Percentiles rank a stretch among this genome's conserved stretches.
Conservation (phyloP, 2,113 vertebrate species). For the Paramormyrops kingsleyae region DNA sequence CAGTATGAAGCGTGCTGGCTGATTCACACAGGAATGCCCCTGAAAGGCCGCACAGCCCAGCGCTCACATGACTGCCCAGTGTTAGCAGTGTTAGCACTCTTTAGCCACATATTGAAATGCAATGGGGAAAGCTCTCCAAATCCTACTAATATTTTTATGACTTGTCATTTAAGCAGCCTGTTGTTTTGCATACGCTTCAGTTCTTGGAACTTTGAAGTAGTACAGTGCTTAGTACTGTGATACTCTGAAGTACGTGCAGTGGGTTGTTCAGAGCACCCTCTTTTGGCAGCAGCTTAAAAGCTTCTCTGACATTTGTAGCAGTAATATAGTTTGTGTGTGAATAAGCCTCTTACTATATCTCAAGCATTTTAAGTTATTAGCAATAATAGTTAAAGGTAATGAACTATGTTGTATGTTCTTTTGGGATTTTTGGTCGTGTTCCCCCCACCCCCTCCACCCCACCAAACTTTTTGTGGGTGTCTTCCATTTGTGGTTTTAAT, state of each 20-base stretch:
- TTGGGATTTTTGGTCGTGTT: not conserved
- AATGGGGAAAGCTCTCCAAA: not conserved
- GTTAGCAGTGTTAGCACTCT: not conserved
- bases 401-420: not conserved
- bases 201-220: not conserved
- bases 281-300: not conserved
- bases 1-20: not conserved
- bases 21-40: not conserved
- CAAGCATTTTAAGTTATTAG: not conserved
- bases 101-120: not conserved
- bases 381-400: not conserved
- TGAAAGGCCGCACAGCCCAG: not conserved
- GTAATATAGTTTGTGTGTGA: not conserved
- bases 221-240: not conserved
- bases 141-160: not conserved
- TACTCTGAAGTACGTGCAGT: not conserved
- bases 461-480: not conserved
- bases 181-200: not conserved
- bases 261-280: not conserved
- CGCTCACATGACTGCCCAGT: not conserved
- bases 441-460: not conserved
- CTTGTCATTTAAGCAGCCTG: not conserved
- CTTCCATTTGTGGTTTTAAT: not conserved
- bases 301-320: not conserved
- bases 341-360: not conserved